Evolutionary conservation across 64 coral and sea anemone genomes (phyloP).

Genomic region (Anthopleura sola): DNA sequence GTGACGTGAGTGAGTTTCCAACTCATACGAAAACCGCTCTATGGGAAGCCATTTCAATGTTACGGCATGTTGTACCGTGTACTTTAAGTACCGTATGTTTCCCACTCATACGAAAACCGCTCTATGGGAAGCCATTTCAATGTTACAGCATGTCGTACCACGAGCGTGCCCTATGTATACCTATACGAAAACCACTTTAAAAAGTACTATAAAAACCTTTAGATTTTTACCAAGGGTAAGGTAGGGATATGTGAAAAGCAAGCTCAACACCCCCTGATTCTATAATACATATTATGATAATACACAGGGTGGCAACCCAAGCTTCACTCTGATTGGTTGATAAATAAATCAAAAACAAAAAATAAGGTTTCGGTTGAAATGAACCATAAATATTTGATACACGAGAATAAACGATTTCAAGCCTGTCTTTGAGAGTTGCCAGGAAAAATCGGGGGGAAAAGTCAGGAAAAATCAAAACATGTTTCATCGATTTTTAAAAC

Average conservation of each 20-base stretch:
- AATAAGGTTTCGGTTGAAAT: not conserved
- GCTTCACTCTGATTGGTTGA: not conserved
- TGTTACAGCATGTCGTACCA: too few relatives aligned
- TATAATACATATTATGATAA: not conserved
- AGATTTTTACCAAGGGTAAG: too few relatives aligned
- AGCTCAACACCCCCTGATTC: not conserved
- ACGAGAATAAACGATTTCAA: not conserved
- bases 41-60: too few relatives aligned
- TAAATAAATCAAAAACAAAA: not conserved
- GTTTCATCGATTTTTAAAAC: too few relatives aligned
- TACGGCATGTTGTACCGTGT: too few relatives aligned
- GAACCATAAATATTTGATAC: not conserved
- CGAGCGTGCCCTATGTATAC: too few relatives aligned
- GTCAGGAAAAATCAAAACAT: not conserved
- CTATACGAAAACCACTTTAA: too few relatives aligned
- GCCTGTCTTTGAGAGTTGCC: not conserved
- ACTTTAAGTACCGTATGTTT: too few relatives aligned
- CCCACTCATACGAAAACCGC: too few relatives aligned
- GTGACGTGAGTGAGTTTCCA: not conserved
- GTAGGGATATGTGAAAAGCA: not conserved
- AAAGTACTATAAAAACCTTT: too few relatives aligned
- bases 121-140: too few relatives aligned
- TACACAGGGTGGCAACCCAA: not conserved
- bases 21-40: too few relatives aligned
- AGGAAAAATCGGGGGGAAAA: not conserved